Evolutionary conservation across 2,888 invertebrate species (phyloP), one percentile per base, ranked within the genome.

Genomic region (Nomada goodeniana): DNA sequence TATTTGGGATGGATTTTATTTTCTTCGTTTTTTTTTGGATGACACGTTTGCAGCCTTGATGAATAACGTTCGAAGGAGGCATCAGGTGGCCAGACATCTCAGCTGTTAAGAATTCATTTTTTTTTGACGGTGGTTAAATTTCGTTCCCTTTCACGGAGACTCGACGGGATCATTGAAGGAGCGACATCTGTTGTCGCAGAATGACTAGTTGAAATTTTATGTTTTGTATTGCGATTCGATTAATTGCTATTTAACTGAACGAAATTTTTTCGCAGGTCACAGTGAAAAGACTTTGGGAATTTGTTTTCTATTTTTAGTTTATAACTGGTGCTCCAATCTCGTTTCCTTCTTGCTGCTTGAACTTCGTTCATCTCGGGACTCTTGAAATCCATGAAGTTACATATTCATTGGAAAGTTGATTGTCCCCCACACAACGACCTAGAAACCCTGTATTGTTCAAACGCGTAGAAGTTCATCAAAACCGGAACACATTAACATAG

Each of bases 1-100:
- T 88, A 84, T 76, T 59, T 78, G 29, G 47, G 60, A 29, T 63
- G 57, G 47, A 23, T 65, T 20, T 23, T 20, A 69, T 55, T 69
- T 63, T 23, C 23, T 23, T 23, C 23, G 23, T 67, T 42, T 64
- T 23, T 29, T 15, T 55, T 47, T 11, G 29, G 53, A 64, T 57
- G 75, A 57, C 57, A 70, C 67, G 52, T 36, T 76, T 50, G 59
- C 36, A 65, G 42, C 44, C 36, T 26, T 42, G 71, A 53, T 52
- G 71, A 76, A 65, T 63, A 70, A 13, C 65, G 44, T 67, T 80
- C 77, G 26, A 26, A 61, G 50, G 44, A 71, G 76, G 65, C 76
- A 79, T 63, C 72, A 59, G 80, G 44, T 63, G 55, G 52, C 55
- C 76, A 50, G 26, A n/a, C 59, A 60, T 44, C 71, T 42, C 69